These are phyloP conservation scores for Drosophila arawakana DNA, from an alignment of 1,140 invertebrate genomes.

Conservation along the genomic window DNA sequence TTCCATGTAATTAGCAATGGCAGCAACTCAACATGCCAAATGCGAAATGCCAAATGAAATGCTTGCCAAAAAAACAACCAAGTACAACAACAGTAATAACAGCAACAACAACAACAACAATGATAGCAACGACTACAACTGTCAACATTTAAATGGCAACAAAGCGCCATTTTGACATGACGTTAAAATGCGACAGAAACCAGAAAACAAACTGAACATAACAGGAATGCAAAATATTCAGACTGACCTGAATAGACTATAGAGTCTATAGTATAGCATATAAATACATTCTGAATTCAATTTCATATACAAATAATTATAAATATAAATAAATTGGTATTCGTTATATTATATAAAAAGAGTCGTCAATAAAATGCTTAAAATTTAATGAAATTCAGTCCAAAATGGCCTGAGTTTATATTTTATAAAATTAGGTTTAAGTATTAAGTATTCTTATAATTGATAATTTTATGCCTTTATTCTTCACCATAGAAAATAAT, in stretches of 20 bases:
- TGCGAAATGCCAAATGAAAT: constrained; percentile 57
- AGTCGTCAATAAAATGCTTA: too few species aligned
- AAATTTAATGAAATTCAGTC: too few species aligned
- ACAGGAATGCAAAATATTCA: neutral
- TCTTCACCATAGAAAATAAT: too few species aligned
- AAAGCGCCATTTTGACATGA: constrained; percentile 39
- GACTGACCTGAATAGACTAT: constrained; percentile 7
- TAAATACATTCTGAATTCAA: neutral
- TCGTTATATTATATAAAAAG: too few species aligned
- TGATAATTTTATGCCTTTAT: too few species aligned
- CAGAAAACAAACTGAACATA: constrained; percentile 7
- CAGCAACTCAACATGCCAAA: constrained; percentile 40
- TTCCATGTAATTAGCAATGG: constrained; percentile 72
- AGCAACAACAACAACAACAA: constrained; percentile 20
- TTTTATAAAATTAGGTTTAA: too few species aligned
- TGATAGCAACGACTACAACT: constrained; percentile 19
- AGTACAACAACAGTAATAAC: constrained; percentile 16
- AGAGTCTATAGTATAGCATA: neutral
- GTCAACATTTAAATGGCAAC: constrained; percentile 42
- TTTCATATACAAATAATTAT: neutral
- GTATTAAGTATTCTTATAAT: too few species aligned
- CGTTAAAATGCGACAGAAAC: constrained; percentile 26
- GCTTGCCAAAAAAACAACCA: constrained; percentile 26
- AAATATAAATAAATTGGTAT: neutral
- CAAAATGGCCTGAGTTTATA: too few species aligned